Evolutionary conservation across 1,140 invertebrate genomes (phyloP), one percentile per base, ranked within the genome.

Genomic region (Scaptomyza montana): DNA sequence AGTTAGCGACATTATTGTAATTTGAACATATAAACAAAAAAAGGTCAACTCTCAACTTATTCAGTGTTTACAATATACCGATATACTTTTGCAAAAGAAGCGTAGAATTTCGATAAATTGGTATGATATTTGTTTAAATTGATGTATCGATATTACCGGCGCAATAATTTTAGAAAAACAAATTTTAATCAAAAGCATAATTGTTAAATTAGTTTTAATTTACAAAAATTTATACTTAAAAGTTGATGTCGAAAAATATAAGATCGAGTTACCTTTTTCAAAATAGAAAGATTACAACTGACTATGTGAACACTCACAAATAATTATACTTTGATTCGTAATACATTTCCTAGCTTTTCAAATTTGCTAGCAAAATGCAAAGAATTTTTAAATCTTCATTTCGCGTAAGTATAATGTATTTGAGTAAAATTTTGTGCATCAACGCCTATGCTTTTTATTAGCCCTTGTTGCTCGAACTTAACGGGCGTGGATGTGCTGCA

Each of bases 1-100:
- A 13, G 79, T 75, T 64, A 90, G 50, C 6, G 87, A 82, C 87
- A 90, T 90, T 7, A 0, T 12, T 3, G 2, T 10, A 19, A 49
- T 43, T 36, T 36, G 12, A 54, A 19, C 9, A 10, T 39, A 49
- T 36, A n/a, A 8, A 8, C 28, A 33, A 53, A 53, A 25, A 19
- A 16, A 46, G 28, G 12, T 45, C 2, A 36, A 9, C 33, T 8
- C 7, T 36, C 33, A 3, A 3, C 39, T n/a, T 16, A 36, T 1
- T 19, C 9, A 10, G 16, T 56, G 54, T 43, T 25, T 25, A 39
- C 9, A 16, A 54, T 54, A 2, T 19, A 54, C 33, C 51, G 30
- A 54, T 36, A 36, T 33, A 7, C n/a, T 3, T 13, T 13, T 39
- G 9, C 0, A 9, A 12, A 43, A 43, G 7, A 43, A n/a, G 39